These are phyloP conservation scores for Tridacna gigas DNA, from an alignment of 2,888 invertebrate genomes.

Conservation along the genomic window DNA sequence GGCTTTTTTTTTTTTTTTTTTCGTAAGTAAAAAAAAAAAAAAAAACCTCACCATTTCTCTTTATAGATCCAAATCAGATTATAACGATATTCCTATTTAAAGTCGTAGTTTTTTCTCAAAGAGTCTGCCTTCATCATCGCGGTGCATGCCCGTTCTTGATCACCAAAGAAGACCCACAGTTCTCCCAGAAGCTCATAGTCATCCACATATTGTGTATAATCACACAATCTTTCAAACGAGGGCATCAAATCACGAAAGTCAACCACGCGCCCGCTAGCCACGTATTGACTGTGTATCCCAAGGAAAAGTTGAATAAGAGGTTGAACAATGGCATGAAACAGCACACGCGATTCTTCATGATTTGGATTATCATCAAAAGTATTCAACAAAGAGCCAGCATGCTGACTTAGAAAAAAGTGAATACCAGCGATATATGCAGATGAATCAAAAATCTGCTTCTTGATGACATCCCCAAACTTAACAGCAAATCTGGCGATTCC, in stretches of 20 bases:
- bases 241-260: neutral
- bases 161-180: neutral
- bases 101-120: neutral
- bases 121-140: neutral
- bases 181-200: neutral
- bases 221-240: neutral
- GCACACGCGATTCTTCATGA: neutral
- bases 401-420: constrained; percentile 9
- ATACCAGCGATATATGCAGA: constrained; percentile 12
- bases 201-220: neutral
- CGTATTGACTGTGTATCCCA: neutral
- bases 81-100: too few species aligned
- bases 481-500: constrained; percentile 8
- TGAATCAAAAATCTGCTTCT: neutral
- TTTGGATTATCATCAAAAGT: neutral
- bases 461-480: neutral
- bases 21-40: too few species aligned
- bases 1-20: too few species aligned
- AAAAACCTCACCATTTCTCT: too few species aligned
- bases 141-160: neutral
- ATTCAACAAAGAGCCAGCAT: neutral
- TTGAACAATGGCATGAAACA: neutral
- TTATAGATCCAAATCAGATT: too few species aligned
- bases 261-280: neutral
- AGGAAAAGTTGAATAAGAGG: neutral